These are phyloP conservation scores for Mesitornis unicolor DNA, from an alignment of 2,113 vertebrate genomes.

Conservation along the genomic window DNA sequence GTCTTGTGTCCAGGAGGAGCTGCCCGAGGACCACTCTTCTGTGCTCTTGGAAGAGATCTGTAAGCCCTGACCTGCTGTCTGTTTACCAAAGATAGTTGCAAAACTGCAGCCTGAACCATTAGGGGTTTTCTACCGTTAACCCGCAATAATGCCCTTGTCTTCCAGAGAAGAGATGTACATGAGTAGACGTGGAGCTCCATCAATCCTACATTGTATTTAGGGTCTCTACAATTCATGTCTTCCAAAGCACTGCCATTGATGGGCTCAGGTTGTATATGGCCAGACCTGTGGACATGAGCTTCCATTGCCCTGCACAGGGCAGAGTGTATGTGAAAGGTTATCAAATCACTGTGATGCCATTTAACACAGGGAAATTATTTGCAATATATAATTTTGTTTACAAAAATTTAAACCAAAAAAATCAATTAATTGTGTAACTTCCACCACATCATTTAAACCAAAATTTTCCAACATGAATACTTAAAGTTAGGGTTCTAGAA, in stretches of 20 bases:
- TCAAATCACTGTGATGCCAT: accelerated
- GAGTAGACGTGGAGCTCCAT: background rate
- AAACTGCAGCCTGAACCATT: background rate
- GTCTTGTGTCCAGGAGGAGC: background rate
- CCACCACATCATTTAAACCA: accelerated
- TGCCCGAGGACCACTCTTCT: background rate
- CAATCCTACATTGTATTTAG: background rate
- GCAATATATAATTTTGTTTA: background rate
- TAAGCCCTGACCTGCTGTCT: background rate
- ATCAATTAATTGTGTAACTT: too few relatives aligned
- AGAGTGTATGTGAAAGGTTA: background rate
- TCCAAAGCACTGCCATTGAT: background rate
- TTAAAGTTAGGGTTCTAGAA: background rate
- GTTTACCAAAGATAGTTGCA: background rate
- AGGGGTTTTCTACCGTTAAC: background rate
- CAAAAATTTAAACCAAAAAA: background rate
- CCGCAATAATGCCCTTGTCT: background rate
- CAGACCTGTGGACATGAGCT: background rate
- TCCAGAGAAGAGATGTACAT: background rate
- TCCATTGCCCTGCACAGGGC: background rate
- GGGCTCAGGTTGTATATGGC: background rate
- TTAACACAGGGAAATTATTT: background rate
- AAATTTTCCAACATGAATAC: background rate
- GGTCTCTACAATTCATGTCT: background rate
- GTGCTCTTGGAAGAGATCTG: background rate